A percentile compares a stretch with the other conserved stretches of the same genome.
Evolutionary conservation across 1,140 invertebrate genomes (phyloP).

Genomic region (Listronotus oregonensis): DNA sequence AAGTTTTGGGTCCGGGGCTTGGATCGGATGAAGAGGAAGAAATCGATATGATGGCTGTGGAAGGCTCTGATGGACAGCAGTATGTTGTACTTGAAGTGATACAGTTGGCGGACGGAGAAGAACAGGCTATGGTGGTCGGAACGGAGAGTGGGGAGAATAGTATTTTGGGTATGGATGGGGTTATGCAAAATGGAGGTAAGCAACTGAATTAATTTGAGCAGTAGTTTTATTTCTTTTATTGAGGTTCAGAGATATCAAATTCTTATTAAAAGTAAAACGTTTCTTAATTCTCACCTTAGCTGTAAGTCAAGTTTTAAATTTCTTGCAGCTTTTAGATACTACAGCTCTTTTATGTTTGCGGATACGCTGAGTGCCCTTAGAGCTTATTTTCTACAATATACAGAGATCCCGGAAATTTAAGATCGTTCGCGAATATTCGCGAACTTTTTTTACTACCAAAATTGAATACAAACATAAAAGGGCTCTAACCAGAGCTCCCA

Average conservation of each 20-base stretch:
- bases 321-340: no score
- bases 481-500: no score
- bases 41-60: slow-evolving; percentile 65
- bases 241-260: neutral
- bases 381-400: no score
- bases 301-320: no score
- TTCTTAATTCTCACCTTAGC: no score
- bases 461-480: no score
- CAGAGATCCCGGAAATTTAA: no score
- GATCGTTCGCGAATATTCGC: no score
- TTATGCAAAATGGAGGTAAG: slow-evolving; percentile 51
- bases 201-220: neutral
- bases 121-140: slow-evolving; percentile 49
- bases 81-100: slow-evolving; percentile 88
- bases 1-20: slow-evolving; percentile 57
- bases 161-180: slow-evolving; percentile 41
- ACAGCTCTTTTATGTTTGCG: no score
- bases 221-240: neutral
- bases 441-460: no score
- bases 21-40: slow-evolving; percentile 65
- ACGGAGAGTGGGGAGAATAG: slow-evolving; percentile 44
- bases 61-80: slow-evolving; percentile 79
- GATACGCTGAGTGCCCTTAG: no score
- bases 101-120: slow-evolving; percentile 73
- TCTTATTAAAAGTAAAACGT: no score